Percentiles rank a stretch among this genome's conserved stretches.
These are phyloP conservation scores for Eugnorisma glareosa DNA, from an alignment of 2,888 invertebrate genomes.

Conservation along the genomic window DNA sequence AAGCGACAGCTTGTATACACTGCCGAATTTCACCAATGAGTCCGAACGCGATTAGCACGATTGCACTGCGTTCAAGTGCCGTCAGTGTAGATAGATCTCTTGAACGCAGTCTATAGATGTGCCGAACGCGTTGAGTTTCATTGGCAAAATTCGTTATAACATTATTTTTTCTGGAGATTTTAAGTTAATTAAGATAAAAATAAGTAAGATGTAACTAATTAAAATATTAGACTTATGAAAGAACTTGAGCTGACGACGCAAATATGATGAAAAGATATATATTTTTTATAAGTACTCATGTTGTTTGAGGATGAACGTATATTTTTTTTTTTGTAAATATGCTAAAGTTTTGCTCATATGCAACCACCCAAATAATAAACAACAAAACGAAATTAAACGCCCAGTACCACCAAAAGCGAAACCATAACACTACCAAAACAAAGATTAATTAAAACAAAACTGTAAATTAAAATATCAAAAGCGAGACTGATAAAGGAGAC, in stretches of 20 bases:
- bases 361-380: constrained; percentile 31
- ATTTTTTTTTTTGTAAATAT: no score
- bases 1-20: no score
- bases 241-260: not conserved
- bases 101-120: not conserved
- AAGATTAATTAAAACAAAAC: constrained; percentile 73
- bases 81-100: not conserved
- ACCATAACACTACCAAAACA: constrained; percentile 69
- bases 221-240: not conserved
- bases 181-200: not conserved
- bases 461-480: constrained; percentile 75
- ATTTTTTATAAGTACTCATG: not conserved
- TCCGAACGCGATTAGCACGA: not conserved
- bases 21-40: not conserved
- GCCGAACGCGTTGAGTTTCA: not conserved
- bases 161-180: not conserved
- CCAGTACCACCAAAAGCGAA: constrained; percentile 18
- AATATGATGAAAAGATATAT: not conserved
- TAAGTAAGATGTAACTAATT: not conserved
- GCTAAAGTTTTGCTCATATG: not conserved
- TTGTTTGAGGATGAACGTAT: not conserved
- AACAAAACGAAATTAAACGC: constrained; percentile 29
- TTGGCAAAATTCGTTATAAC: no score
- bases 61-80: not conserved
- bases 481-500: constrained; percentile 71